Evolutionary conservation across 2,113 vertebrate genomes (phyloP).

Genomic region (Fukomys damarensis): DNA sequence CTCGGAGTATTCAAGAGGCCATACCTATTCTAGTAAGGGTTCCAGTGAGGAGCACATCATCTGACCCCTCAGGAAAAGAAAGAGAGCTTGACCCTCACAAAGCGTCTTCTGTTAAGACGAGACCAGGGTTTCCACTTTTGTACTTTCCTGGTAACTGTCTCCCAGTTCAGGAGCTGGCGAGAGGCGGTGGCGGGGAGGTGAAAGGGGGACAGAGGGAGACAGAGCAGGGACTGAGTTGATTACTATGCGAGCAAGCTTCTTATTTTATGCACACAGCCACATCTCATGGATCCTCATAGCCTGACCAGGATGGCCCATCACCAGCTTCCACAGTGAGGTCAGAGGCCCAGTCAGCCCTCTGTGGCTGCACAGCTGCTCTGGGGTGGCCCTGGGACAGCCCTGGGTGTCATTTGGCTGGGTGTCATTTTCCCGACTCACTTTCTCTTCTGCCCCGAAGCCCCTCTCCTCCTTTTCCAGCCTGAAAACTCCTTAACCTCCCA

Average conservation of each 20-base stretch:
- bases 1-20: background rate
- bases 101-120: background rate
- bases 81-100: background rate
- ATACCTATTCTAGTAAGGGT: background rate
- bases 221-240: background rate
- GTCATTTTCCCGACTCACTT: background rate
- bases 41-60: background rate
- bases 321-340: background rate
- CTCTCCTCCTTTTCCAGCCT: background rate
- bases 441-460: background rate
- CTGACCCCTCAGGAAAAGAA: background rate
- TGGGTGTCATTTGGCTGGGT: background rate
- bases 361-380: background rate
- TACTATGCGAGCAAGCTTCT: background rate
- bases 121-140: no score
- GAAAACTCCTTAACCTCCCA: background rate
- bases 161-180: background rate
- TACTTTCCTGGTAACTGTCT: background rate
- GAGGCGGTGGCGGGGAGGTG: no score
- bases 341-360: background rate
- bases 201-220: background rate
- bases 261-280: background rate
- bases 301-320: background rate
- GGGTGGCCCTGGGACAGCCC: background rate
- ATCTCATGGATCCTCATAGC: background rate